Evolutionary conservation across 2,888 invertebrate genomes (phyloP).

Genomic region (Bellardia bayeri): DNA sequence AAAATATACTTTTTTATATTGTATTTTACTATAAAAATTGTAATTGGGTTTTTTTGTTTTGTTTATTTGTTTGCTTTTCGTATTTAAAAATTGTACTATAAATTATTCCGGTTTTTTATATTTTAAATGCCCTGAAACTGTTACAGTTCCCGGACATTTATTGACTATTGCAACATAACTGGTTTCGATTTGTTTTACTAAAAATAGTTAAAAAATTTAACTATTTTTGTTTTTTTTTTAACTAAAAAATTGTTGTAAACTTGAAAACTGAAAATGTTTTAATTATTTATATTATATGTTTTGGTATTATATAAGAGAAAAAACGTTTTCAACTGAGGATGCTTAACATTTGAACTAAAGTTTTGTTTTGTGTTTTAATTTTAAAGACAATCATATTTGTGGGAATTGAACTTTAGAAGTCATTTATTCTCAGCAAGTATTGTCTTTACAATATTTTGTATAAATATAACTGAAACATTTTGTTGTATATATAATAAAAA

Average conservation of each 20-base stretch:
- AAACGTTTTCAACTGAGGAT: constrained; percentile 70
- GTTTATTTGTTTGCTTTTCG: constrained; percentile 68
- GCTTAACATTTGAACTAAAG: constrained; percentile 65
- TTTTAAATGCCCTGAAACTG: constrained; percentile 60
- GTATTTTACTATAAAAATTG: constrained; percentile 75
- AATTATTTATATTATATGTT: constrained; percentile 52
- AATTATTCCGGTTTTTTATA: constrained; percentile 84
- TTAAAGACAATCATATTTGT: constrained; percentile 66
- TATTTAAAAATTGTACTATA: constrained; percentile 84
- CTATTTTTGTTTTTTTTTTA: constrained; percentile 36
- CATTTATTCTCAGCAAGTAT: constrained; percentile 20
- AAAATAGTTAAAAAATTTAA: constrained; percentile 65
- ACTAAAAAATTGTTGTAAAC: constrained; percentile 31
- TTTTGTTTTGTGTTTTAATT: constrained; percentile 15
- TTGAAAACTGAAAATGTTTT: constrained; percentile 63
- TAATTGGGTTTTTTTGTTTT: constrained; percentile 61
- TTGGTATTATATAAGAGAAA: constrained; percentile 62
- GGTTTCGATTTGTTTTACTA: constrained; percentile 73
- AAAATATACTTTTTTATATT: constrained; percentile 81
- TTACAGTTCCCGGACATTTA: constrained; percentile 73
- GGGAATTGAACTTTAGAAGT: constrained; percentile 54
- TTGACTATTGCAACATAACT: constrained; percentile 84
- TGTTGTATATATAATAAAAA: constrained; percentile 76
- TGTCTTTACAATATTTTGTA: constrained; percentile 58
- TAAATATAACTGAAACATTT: constrained; percentile 65